A percentile compares a stretch with the other conserved stretches of the same genome.
phyloP scores from a whole-genome alignment of 2,888 invertebrate species.

The Noctua fimbriata region DNA sequence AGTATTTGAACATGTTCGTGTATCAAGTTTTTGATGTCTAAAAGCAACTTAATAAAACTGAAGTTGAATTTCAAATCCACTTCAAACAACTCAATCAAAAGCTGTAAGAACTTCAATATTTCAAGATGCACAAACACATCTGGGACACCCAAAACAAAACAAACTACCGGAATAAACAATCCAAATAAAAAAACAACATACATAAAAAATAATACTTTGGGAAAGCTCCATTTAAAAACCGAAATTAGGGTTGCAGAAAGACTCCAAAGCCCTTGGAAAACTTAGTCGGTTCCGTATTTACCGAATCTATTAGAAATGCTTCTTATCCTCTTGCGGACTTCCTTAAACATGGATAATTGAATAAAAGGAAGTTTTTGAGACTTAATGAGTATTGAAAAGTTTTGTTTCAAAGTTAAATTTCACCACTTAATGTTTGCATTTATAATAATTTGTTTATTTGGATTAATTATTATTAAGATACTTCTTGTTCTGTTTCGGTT shows the following conservation, averaged over 20 bases:
- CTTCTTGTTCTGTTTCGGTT: neutral
- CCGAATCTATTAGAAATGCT: conserved; percentile 44
- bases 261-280: conserved; percentile 28
- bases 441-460: conserved; percentile 3
- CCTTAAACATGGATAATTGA: conserved; percentile 38
- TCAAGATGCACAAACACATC: conserved; percentile 24
- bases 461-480: neutral
- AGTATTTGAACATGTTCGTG: neutral
- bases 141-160: conserved; percentile 23
- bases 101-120: neutral
- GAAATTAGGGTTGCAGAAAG: conserved; percentile 47
- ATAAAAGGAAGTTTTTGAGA: conserved; percentile 37
- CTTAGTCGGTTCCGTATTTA: conserved; percentile 51
- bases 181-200: conserved; percentile 15
- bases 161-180: conserved; percentile 4
- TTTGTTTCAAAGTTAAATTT: conserved; percentile 3
- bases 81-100: conserved; percentile 12
- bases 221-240: conserved; percentile 42
- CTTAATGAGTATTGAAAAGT: conserved; percentile 16
- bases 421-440: neutral
- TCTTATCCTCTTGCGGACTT: conserved; percentile 40
- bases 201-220: conserved; percentile 40
- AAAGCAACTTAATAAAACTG: neutral
- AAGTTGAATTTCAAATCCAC: neutral
- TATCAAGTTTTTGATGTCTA: neutral